Conservation (phyloP, 2,113 vertebrate genomes). For the Mesocricetus auratus region DNA sequence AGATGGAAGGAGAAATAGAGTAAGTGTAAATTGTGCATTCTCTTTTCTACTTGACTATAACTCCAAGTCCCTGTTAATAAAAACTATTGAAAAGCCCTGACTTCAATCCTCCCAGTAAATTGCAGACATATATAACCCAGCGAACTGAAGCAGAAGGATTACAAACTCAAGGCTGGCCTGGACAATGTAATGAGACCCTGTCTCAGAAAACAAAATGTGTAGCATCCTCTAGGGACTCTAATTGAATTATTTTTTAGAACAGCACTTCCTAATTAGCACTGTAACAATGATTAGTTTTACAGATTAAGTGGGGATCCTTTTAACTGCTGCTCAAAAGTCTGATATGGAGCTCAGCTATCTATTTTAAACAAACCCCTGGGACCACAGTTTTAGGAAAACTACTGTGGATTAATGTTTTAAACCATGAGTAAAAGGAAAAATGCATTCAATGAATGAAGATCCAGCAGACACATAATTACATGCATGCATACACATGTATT, state of each 20-base stretch:
- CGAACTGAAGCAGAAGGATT: background rate
- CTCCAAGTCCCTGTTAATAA: background rate
- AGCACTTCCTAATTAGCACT: conserved; percentile 12
- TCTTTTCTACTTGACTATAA: conserved; percentile 5
- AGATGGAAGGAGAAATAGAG: background rate
- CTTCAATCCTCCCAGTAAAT: background rate
- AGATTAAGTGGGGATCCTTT: background rate
- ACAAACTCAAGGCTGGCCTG: background rate
- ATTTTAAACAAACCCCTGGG: background rate
- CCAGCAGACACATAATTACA: background rate
- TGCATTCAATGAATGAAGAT: background rate
- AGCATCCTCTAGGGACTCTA: background rate
- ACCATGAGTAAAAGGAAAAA: background rate
- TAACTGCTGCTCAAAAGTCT: background rate
- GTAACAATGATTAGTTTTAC: conserved; percentile 21
- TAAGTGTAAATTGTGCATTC: background rate
- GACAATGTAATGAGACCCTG: background rate
- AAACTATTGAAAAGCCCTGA: background rate
- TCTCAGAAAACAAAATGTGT: background rate
- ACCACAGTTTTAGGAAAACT: background rate
- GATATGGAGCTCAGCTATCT: background rate
- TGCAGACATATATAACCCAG: background rate
- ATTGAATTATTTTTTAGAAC: conserved; percentile 7
- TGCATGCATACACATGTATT: background rate
- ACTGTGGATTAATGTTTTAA: background rate